Conservation (phyloP, 2,888 invertebrate species). For the Petrophora chlorosata region DNA sequence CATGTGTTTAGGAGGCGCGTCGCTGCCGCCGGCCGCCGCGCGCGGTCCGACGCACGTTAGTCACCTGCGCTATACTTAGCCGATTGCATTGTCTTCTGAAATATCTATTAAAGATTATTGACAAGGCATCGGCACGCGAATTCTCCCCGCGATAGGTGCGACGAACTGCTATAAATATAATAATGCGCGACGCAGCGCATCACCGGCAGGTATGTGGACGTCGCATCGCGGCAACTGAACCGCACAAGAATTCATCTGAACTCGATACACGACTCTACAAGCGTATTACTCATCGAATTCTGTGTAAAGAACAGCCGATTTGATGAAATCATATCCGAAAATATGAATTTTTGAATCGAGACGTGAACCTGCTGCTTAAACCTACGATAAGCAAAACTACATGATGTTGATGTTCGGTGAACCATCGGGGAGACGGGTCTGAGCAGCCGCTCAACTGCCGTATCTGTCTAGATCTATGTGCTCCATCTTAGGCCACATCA, state of each 20-base stretch:
- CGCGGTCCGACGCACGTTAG: constrained; percentile 69
- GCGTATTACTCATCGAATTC: constrained; percentile 28
- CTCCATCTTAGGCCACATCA: no score
- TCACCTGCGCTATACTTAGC: constrained; percentile 79
- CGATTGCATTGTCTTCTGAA: constrained; percentile 83
- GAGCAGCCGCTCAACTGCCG: no score
- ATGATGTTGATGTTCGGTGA: no score
- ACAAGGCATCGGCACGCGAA: constrained; percentile 83
- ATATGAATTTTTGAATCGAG: constrained; percentile 13
- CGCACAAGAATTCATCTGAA: constrained; percentile 25
- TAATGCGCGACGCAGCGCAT: constrained; percentile 67
- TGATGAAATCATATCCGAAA: constrained; percentile 32
- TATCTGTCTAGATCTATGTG: no score
- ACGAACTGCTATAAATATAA: constrained; percentile 82
- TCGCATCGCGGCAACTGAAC: constrained; percentile 33
- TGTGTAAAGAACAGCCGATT: constrained; percentile 20
- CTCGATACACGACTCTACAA: constrained; percentile 17
- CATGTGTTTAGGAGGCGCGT: constrained; percentile 58
- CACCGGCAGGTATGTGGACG: constrained; percentile 58
- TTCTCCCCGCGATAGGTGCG: constrained; percentile 79
- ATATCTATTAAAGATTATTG: constrained; percentile 84
- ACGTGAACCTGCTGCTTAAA: constrained; percentile 1
- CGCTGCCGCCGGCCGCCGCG: constrained; percentile 19
- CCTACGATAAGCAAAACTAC: constrained; percentile 6
- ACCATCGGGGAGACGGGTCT: no score